These are phyloP conservation scores for Nymphalis polychloros DNA, from an alignment of 2,888 invertebrate species.

Conservation along the genomic window DNA sequence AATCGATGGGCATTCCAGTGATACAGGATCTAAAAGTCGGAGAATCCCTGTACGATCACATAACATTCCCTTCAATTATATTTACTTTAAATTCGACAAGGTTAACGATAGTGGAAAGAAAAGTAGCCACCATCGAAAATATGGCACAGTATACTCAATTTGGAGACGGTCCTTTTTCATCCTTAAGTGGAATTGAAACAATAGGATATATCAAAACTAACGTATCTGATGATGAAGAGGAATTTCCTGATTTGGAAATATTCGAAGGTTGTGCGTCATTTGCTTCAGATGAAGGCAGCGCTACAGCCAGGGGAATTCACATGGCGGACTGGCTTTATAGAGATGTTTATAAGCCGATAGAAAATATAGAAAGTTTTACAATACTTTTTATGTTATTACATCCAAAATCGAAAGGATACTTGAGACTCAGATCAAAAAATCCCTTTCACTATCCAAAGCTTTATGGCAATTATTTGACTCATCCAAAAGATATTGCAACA, in stretches of 20 bases:
- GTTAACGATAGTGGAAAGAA: constrained; percentile 55
- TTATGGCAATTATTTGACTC: constrained; percentile 87
- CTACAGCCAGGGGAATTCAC: constrained; percentile 66
- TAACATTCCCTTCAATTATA: constrained; percentile 81
- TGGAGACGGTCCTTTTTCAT: constrained; percentile 79
- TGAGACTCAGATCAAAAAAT: constrained; percentile 83
- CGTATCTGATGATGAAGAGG: constrained; percentile 73
- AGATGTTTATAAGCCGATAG: constrained; percentile 65
- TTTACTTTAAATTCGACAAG: constrained; percentile 77
- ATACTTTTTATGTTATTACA: constrained; percentile 81
- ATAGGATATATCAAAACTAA: constrained; percentile 83
- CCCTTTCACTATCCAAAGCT: constrained; percentile 85
- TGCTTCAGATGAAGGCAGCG: constrained; percentile 77
- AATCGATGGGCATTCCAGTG: constrained; percentile 81
- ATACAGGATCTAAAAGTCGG: constrained; percentile 85
- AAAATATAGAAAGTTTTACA: constrained; percentile 69
- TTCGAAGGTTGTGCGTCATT: constrained; percentile 82
- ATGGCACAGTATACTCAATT: constrained; percentile 61
- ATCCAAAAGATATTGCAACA: constrained; percentile 82
- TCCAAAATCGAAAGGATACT: constrained; percentile 84
- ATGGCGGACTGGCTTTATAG: constrained; percentile 70
- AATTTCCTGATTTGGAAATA: constrained; percentile 85
- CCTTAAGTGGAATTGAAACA: constrained; percentile 81
- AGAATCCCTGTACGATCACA: constrained; percentile 85
- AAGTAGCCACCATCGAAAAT: constrained; percentile 56